Evolutionary conservation across 2,113 vertebrate genomes (phyloP), one percentile per base, ranked within the genome.

Genomic region (Acinonyx jubatus): DNA sequence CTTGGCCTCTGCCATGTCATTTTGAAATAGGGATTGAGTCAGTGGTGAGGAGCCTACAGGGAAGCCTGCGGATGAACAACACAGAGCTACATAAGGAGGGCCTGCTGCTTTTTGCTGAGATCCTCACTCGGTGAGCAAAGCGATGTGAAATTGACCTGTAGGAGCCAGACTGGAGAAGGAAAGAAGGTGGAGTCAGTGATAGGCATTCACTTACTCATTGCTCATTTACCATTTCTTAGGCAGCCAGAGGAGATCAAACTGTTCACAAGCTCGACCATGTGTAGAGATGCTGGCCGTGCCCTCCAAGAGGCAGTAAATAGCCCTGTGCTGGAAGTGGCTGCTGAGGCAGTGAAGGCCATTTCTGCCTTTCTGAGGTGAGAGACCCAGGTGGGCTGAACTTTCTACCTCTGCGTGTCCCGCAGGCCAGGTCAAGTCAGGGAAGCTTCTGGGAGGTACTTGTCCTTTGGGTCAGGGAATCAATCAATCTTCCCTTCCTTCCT

Each of bases 21-120:
- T 91, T 78, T 81, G 71, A 21, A 96, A 61, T 81, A 99, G 99
- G 99, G 83, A 99, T 99, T 14, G 99, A 99, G 97, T 99, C 99
- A 57, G 96, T 99, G 96, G 98, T 99, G 98, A 99, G 99, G 96
- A 99, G 99, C 98, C 98, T 99, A 63, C 99, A 98, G 87, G 98
- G 97, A 96, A 98, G 98, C 93, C 97, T 99, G 96, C 98, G 92
- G 96, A 91, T 99, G 98, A 99, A 99, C 98, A 99, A 99, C 61
- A 91, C 98, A 31, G 99, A 99, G 82, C 98, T 99, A 89, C 99
- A 99, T 45, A 99, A 99, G 97, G 99, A 99, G 98, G 99, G 99
- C 66, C 98, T 99, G 65, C 98, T 99, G 96, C 99, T 99, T 27
- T 99, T 99, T 14, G 98, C 99, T 61, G 99, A 99, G 98, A 99